phyloP scores from a whole-genome alignment of 2,888 invertebrate genomes.

The Idaea aversata region DNA sequence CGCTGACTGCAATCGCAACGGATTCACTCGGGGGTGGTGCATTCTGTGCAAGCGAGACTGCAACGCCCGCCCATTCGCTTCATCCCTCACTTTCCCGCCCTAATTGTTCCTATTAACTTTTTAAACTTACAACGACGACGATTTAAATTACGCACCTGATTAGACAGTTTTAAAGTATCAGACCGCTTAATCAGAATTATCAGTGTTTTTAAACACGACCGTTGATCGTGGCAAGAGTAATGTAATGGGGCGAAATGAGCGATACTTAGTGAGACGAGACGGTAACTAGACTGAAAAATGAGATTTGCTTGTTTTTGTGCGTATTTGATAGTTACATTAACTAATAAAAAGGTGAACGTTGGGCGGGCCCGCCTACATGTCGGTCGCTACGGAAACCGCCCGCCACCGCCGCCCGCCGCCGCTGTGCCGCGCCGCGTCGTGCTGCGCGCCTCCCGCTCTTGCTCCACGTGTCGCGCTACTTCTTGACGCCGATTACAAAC shows the following conservation, averaged over 20 bases:
- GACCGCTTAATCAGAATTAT: conserved; percentile 18
- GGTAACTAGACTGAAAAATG: conserved; percentile 16
- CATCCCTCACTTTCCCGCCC: conserved; percentile 79
- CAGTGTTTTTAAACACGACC: conserved; percentile 8
- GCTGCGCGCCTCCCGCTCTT: conserved; percentile 11
- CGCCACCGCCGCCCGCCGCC: conserved; percentile 37
- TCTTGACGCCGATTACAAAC: neutral
- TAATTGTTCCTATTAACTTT: conserved; percentile 57
- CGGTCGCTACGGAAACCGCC: conserved; percentile 66
- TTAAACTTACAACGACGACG: conserved; percentile 48
- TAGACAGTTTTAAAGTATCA: conserved; percentile 27
- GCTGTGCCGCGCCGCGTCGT: too few species aligned
- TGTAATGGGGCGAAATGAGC: conserved; percentile 8
- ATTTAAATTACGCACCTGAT: conserved; percentile 39
- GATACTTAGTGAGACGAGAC: conserved; percentile 13
- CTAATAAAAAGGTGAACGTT: conserved; percentile 31
- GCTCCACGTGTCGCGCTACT: conserved; percentile 38
- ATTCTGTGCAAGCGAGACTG: conserved; percentile 78
- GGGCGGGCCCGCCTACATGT: conserved; percentile 53
- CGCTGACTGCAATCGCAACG: conserved; percentile 69
- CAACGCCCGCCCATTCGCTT: conserved; percentile 71
- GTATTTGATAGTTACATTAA: conserved; percentile 32
- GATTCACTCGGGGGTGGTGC: conserved; percentile 70
- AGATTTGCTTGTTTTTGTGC: conserved; percentile 23
- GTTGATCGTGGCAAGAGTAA: neutral